Percentiles rank a stretch among this genome's conserved stretches.
phyloP scores from a whole-genome alignment of 1,140 invertebrate species.

The Drosophila bocki region DNA sequence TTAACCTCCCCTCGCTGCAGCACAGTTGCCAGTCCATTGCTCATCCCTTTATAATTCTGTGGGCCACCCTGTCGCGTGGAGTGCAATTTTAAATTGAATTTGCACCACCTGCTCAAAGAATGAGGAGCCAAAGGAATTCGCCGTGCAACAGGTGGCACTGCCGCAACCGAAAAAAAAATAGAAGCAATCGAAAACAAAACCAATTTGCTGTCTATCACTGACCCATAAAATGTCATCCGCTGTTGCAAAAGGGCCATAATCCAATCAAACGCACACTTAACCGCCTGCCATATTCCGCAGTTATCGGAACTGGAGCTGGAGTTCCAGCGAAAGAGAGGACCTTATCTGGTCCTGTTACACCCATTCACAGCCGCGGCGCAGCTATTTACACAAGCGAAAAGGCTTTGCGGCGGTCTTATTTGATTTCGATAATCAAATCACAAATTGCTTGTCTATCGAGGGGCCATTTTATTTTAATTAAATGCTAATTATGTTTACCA shows the following conservation, averaged over 20 bases:
- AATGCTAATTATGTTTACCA: conserved; percentile 82
- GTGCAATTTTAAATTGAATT: conserved; percentile 78
- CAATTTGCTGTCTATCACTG: conserved; percentile 38
- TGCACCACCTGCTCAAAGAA: conserved; percentile 53
- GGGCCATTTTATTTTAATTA: conserved; percentile 81
- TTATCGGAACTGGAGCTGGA: conserved; percentile 44
- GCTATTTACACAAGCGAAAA: conserved; percentile 40
- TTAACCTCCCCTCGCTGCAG: conserved; percentile 32
- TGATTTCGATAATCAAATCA: conserved; percentile 81
- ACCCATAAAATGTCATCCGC: conserved; percentile 55
- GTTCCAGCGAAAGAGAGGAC: conserved; percentile 9
- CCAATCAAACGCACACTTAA: conserved; percentile 66
- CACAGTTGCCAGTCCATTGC: conserved; percentile 4
- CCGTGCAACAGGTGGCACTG: conserved; percentile 66
- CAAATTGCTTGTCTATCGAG: conserved; percentile 71
- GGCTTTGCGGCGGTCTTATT: conserved; percentile 66
- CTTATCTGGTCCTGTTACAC: conserved; percentile 47
- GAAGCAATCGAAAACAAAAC: conserved; percentile 19
- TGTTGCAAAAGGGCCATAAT: conserved; percentile 56
- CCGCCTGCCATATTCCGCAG: conserved; percentile 51
- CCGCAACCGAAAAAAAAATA: conserved; percentile 30
- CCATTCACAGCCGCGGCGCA: conserved; percentile 8
- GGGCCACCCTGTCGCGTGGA: conserved; percentile 15
- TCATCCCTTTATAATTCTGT: conserved; percentile 10
- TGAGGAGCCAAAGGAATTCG: not conserved